phyloP scores from a whole-genome alignment of 92 coral and sea anemone genomes.

The Parazoanthus swiftii region DNA sequence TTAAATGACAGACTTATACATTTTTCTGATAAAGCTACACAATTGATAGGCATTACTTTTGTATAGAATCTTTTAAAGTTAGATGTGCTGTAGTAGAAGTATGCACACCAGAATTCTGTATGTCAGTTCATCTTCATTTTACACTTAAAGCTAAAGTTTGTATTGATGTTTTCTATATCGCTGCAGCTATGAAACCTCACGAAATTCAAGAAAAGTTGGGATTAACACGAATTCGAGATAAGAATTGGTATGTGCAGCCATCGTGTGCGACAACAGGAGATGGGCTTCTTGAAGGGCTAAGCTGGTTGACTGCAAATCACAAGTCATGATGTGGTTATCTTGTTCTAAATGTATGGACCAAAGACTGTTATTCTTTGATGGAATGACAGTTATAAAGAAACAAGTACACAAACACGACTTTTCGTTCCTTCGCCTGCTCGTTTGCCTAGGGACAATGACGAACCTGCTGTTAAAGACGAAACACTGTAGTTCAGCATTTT shows the following conservation, averaged over 20 bases:
- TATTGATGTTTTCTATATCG: neutral
- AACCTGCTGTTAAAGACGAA: neutral
- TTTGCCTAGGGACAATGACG: conserved; percentile 13
- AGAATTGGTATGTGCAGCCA: conserved; percentile 99
- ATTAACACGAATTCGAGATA: conserved; percentile 74
- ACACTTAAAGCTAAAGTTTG: neutral
- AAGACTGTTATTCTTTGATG: neutral
- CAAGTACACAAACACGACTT: neutral
- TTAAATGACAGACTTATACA: no score
- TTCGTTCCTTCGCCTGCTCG: neutral
- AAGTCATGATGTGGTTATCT: conserved; percentile 40
- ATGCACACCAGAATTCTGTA: neutral
- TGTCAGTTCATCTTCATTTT: neutral
- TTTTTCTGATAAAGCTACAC: no score
- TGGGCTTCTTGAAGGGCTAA: conserved; percentile 92
- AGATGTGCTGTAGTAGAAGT: no score
- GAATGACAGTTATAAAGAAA: neutral
- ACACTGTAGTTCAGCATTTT: neutral
- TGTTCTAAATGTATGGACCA: conserved; percentile 9
- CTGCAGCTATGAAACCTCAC: conserved; percentile 91
- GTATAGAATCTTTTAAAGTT: no score
- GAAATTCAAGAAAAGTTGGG: conserved; percentile 92
- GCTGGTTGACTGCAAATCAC: conserved; percentile 89
- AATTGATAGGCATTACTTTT: no score
- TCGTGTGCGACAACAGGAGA: conserved; percentile 99